Percentiles rank a stretch among this genome's conserved stretches.
These are phyloP conservation scores for Vireo altiloquus DNA, from an alignment of 2,113 vertebrate genomes.

Conservation along the genomic window DNA sequence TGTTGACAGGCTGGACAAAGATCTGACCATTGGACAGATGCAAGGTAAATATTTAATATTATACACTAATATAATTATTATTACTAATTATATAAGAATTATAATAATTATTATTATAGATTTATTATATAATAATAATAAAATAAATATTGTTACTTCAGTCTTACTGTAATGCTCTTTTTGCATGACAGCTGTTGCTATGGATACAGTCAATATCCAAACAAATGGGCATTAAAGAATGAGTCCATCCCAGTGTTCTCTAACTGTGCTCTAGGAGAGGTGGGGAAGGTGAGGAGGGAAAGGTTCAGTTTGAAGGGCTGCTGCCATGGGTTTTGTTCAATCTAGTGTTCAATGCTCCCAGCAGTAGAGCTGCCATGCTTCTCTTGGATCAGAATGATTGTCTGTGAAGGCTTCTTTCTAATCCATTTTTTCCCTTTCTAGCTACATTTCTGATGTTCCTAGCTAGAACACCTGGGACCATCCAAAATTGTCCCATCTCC, in stretches of 20 bases:
- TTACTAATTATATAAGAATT: too few species aligned
- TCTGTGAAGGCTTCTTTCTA: neutral
- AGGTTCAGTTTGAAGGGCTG: neutral
- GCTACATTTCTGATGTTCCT: neutral
- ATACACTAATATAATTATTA: too few species aligned
- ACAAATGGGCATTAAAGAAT: neutral
- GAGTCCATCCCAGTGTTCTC: neutral
- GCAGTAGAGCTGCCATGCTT: neutral
- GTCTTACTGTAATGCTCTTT: neutral
- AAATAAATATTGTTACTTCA: neutral
- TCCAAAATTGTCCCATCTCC: neutral
- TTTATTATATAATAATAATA: too few species aligned
- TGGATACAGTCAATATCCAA: neutral
- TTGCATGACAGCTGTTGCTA: neutral
- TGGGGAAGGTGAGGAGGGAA: neutral
- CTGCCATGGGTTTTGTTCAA: neutral
- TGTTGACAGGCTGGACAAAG: conserved; percentile 97
- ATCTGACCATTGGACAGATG: conserved; percentile 99
- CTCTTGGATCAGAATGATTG: neutral
- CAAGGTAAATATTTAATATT: conserved; percentile 83
- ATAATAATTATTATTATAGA: too few species aligned
- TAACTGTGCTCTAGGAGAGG: neutral
- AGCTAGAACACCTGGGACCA: neutral
- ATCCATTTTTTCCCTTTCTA: neutral
- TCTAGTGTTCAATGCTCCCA: neutral